phyloP scores from a whole-genome alignment of 2,888 invertebrate species.

The Terebella lapidaria region DNA sequence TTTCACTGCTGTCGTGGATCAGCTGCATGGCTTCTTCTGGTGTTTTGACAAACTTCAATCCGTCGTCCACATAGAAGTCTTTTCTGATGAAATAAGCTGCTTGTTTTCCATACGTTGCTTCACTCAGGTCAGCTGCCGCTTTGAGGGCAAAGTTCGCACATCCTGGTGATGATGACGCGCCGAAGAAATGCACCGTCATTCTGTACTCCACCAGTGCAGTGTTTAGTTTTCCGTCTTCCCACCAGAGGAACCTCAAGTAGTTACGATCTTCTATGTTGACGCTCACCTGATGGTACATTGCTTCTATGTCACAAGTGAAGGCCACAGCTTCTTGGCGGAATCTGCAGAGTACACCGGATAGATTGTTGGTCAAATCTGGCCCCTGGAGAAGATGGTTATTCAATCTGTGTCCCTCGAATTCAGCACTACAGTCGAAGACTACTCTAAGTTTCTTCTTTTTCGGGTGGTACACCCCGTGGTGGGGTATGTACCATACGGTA shows the following conservation, averaged over 20 bases:
- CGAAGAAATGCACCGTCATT: constrained; percentile 2
- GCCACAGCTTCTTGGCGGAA: neutral
- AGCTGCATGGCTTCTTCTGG: neutral
- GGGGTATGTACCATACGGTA: neutral
- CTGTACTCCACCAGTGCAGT: neutral
- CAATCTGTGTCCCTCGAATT: neutral
- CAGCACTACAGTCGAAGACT: constrained; percentile 2
- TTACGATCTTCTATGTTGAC: neutral
- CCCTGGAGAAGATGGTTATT: neutral
- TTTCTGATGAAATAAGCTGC: neutral
- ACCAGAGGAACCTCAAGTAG: neutral
- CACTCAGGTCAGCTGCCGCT: neutral
- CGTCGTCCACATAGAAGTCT: constrained; percentile 4
- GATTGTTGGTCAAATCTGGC: neutral
- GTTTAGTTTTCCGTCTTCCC: neutral
- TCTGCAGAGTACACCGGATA: neutral
- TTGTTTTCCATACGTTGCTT: neutral
- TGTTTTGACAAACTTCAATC: neutral
- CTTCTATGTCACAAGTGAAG: constrained; percentile 2
- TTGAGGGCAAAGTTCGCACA: constrained; percentile 1
- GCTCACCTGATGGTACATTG: neutral
- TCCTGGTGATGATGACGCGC: neutral
- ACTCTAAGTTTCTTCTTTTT: neutral
- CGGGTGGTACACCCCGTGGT: constrained; percentile 1
- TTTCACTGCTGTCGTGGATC: neutral